Conservation (phyloP, 2,888 invertebrate species). For the Dasysyrphus tricinctus region DNA sequence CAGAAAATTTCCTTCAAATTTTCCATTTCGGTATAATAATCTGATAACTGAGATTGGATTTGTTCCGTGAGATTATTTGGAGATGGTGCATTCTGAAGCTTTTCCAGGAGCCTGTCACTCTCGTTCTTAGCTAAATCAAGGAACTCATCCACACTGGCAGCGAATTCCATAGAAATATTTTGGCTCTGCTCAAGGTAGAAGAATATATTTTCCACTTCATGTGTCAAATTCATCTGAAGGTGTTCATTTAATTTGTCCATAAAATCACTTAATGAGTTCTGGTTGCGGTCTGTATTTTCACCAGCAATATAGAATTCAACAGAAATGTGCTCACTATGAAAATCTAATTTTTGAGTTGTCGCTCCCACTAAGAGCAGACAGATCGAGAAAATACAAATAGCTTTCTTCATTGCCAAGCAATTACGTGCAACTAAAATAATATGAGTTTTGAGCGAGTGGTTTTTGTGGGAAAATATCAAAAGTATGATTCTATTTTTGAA, state of each 20-base stretch:
- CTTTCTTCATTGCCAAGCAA: constrained; percentile 53
- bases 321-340: constrained; percentile 78
- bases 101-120: constrained; percentile 78
- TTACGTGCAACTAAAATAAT: constrained; percentile 54
- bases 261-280: constrained; percentile 77
- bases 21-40: constrained; percentile 82
- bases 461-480: constrained; percentile 11
- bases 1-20: constrained; percentile 79
- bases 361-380: constrained; percentile 27
- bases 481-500: constrained; percentile 59
- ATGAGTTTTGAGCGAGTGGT: constrained; percentile 21
- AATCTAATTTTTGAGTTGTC: constrained; percentile 33
- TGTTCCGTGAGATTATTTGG: constrained; percentile 75
- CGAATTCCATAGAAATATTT: constrained; percentile 76
- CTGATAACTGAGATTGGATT: constrained; percentile 78
- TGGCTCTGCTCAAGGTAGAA: constrained; percentile 77
- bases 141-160: constrained; percentile 76
- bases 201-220: constrained; percentile 77
- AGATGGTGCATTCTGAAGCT: constrained; percentile 79
- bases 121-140: constrained; percentile 79
- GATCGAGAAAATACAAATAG: constrained; percentile 8
- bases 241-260: constrained; percentile 79
- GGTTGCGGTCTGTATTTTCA: constrained; percentile 77
- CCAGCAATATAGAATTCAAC: constrained; percentile 78
- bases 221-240: constrained; percentile 79